Conservation (phyloP, 2,113 vertebrate species). For the Mesoclemmys tuberculata region DNA sequence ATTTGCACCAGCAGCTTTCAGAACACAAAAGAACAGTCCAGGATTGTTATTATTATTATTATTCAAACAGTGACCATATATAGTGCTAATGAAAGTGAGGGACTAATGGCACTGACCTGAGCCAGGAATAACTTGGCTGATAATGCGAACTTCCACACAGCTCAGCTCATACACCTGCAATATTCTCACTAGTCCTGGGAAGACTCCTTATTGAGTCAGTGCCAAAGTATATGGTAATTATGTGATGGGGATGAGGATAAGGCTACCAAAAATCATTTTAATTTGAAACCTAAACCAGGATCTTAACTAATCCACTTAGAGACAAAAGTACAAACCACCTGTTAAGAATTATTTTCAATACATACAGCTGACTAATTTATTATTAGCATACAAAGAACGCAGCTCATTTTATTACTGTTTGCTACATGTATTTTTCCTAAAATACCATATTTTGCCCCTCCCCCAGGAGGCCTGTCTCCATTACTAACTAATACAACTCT, state of each 20-base stretch:
- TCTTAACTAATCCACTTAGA: fast-evolving
- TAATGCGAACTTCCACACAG: background rate
- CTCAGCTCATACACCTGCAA: background rate
- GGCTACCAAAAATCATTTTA: background rate
- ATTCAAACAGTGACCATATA: background rate
- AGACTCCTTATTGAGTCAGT: fast-evolving
- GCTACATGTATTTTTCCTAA: background rate
- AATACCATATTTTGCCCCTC: background rate
- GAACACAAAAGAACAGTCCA: background rate
- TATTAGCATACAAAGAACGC: background rate
- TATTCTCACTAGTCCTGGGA: background rate
- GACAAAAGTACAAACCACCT: background rate
- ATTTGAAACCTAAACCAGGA: background rate
- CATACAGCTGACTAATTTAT: background rate
- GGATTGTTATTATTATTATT: background rate
- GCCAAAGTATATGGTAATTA: background rate
- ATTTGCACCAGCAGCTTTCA: background rate
- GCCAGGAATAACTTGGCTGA: background rate
- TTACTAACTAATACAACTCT: background rate
- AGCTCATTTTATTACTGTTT: background rate
- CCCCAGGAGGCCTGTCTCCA: background rate
- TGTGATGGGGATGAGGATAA: background rate
- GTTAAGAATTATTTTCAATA: background rate
- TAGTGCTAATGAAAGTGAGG: background rate
- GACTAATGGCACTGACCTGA: background rate